These are phyloP conservation scores for Danio rerio DNA, from an alignment of 2,113 vertebrate species.

Conservation along the genomic window GRCz12tu NC_133194.1:43584001-43584500, in stretches of 20 bases:
- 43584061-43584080: neutral
- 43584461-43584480: too few relatives aligned
- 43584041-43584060: neutral
- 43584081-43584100: neutral
- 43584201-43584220: slow-evolving; percentile 61
- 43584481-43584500: too few relatives aligned
- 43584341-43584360: too few relatives aligned
- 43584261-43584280: slow-evolving; percentile 54
- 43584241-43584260: slow-evolving; percentile 45
- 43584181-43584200: slow-evolving; percentile 64
- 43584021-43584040: neutral
- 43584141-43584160: slow-evolving; percentile 61
- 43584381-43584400: too few relatives aligned
- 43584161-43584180: slow-evolving; percentile 64
- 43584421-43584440: neutral
- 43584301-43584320: too few relatives aligned
- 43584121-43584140: slow-evolving; percentile 75
- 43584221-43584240: slow-evolving; percentile 63
- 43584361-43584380: too few relatives aligned
- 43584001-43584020: neutral
- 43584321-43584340: too few relatives aligned
- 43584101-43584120: slow-evolving; percentile 9
- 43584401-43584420: too few relatives aligned
- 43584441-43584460: too few relatives aligned
- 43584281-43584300: neutral